Evolutionary conservation across 2,888 invertebrate genomes (phyloP).

Genomic region (Nemapogon koenigi): DNA sequence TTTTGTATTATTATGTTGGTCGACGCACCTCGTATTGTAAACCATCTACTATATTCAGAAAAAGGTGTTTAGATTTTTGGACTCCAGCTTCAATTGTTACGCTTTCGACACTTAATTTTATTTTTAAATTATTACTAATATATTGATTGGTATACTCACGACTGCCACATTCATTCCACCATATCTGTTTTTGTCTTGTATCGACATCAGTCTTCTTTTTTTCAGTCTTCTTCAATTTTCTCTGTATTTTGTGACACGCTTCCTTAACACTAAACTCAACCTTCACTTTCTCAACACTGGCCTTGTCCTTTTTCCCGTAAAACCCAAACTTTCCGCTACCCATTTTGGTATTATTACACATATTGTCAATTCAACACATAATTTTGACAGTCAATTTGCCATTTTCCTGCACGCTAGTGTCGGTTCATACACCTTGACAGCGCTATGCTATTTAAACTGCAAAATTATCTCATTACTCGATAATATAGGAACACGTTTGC

Average conservation of each 20-base stretch:
- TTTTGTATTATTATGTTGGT: no score
- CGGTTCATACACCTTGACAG: constrained; percentile 1
- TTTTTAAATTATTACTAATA: no score
- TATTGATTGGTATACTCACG: constrained; percentile 36
- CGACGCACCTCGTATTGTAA: no score
- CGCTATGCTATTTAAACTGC: constrained; percentile 26
- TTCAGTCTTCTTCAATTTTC: constrained; percentile 58
- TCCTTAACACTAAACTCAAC: constrained; percentile 59
- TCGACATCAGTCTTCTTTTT: constrained; percentile 50
- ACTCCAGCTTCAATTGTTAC: no score
- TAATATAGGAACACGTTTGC: constrained; percentile 31
- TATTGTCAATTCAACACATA: constrained; percentile 17
- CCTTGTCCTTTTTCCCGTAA: constrained; percentile 48
- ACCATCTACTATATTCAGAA: no score
- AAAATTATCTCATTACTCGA: constrained; percentile 25
- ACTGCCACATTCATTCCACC: constrained; percentile 60
- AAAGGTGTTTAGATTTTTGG: no score
- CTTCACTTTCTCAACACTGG: constrained; percentile 33
- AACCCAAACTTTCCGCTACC: constrained; percentile 55
- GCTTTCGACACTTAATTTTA: no score
- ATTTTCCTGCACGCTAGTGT: neutral
- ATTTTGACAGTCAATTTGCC: neutral
- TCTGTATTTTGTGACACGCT: constrained; percentile 51
- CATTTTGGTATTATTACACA: constrained; percentile 38
- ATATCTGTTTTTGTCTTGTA: constrained; percentile 49